Percentiles rank a stretch among this genome's conserved stretches.
Conservation (phyloP, 64 coral and sea anemone species). For the Exaiptasia diaphana region DNA sequence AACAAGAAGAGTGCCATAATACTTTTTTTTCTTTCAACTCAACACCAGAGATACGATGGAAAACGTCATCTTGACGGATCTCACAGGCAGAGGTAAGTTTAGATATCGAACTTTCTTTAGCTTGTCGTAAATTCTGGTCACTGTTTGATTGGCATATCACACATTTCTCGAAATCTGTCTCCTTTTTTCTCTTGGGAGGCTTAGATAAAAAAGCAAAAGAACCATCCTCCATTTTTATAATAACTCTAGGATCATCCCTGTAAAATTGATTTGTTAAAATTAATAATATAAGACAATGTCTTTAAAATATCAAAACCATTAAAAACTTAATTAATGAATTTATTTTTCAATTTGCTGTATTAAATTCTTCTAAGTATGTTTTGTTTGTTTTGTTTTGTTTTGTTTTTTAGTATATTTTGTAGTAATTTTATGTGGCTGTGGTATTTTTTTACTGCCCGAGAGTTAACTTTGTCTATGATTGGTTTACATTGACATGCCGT, state of each 20-base stretch:
- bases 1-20: constrained; percentile 60
- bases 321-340: too few species aligned
- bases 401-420: too few species aligned
- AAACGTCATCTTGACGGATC: constrained; percentile 26
- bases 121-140: background rate
- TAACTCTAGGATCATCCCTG: background rate
- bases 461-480: too few species aligned
- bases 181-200: constrained; percentile 7
- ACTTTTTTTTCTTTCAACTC: background rate
- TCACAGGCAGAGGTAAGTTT: background rate
- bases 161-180: constrained; percentile 4
- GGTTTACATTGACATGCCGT: too few species aligned
- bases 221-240: background rate
- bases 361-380: too few species aligned
- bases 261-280: background rate
- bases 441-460: too few species aligned
- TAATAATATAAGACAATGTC: too few species aligned
- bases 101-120: background rate
- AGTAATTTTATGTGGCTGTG: too few species aligned
- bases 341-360: too few species aligned
- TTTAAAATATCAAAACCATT: too few species aligned
- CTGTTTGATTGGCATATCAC: constrained; percentile 24
- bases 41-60: constrained; percentile 9
- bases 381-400: too few species aligned
- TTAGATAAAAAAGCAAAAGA: background rate